phyloP scores from a whole-genome alignment of 2,797 vertebrate species.

The Odontamblyopus lacepedii region DNA sequence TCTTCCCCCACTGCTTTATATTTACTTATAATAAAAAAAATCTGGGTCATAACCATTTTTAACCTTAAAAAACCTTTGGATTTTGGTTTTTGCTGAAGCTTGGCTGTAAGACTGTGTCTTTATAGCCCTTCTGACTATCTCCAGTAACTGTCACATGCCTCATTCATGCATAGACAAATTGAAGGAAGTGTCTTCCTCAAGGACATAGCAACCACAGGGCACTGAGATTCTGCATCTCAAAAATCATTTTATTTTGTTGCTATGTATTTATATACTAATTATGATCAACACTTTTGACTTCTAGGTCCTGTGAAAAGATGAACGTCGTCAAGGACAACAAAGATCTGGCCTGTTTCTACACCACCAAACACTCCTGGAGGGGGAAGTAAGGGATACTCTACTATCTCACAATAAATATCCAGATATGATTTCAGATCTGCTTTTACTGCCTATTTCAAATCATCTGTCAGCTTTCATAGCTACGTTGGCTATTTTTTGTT shows the following conservation, averaged over 20 bases:
- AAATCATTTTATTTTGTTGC: neutral
- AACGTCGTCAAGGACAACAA: conserved; percentile 98
- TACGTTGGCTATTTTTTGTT: neutral
- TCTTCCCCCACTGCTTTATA: too few species aligned
- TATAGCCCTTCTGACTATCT: too few species aligned
- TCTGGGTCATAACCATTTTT: too few species aligned
- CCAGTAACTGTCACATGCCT: neutral
- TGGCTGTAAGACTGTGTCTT: too few species aligned
- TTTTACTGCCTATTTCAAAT: neutral
- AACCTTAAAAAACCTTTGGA: too few species aligned
- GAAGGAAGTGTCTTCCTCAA: neutral
- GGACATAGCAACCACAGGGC: neutral
- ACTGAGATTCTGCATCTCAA: neutral
- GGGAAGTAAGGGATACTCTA: conserved; percentile 87
- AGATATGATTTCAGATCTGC: conserved; percentile 21
- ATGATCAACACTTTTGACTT: conserved; percentile 52
- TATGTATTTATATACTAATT: neutral
- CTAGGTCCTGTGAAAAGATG: conserved; percentile 93
- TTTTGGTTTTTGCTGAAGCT: too few species aligned
- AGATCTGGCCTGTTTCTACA: conserved; percentile 99
- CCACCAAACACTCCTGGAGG: conserved; percentile 99
- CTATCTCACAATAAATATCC: neutral
- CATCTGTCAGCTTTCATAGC: neutral
- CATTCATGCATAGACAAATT: neutral
- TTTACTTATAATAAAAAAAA: too few species aligned